Base-by-base conservation (phyloP, 2,888 invertebrate species). In the Dendrolimus houi region DNA sequence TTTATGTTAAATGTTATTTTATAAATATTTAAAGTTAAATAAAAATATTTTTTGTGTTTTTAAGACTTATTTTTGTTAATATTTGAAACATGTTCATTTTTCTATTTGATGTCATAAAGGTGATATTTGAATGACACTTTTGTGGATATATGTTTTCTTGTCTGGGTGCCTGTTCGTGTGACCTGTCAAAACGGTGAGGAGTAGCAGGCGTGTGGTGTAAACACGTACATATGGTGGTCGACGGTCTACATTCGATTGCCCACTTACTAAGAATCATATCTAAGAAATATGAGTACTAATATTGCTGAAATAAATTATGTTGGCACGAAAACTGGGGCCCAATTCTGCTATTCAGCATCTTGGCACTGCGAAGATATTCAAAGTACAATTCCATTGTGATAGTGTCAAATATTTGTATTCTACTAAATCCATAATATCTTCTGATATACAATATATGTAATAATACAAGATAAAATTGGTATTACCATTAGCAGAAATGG, bases 111-210 rank as follows among this genome's bases (percentile, higher is more conserved):
- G 0, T 0, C 0, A 9, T 70, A 66, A 59, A 59, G 58, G 60
- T 47, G 0, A 57, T 53, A 64, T 67, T 74, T 0, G 9, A 12
- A 0, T 57, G 17, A 2, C 0, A 2, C 1, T 9, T 9, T 40
- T 2, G 17, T 52, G 12, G 52, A 14, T 61, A 66, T 53, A 13
- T 53, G 29, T 65, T 13, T 70, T 66, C 64, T 42, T 52, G 12
- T 56, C 57, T 56, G 55, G 56, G 59, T 0, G 58, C 58, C 60
- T 66, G 65, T 64, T 71, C 74, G 79, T 77, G 81, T 81, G 80
- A 83, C 75, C 74, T 79, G 85, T 87, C 86, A 85, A 85, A 85
- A 81, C 74, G 77, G 73, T 83, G 86, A 87, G 76, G 83, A 84
- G 82, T 84, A 86, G 81, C 86, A 87, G 87, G 79, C 84, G 72